Evolutionary conservation across 1,140 invertebrate species (phyloP).

Genomic region (Zaprionus kolodkinae): DNA sequence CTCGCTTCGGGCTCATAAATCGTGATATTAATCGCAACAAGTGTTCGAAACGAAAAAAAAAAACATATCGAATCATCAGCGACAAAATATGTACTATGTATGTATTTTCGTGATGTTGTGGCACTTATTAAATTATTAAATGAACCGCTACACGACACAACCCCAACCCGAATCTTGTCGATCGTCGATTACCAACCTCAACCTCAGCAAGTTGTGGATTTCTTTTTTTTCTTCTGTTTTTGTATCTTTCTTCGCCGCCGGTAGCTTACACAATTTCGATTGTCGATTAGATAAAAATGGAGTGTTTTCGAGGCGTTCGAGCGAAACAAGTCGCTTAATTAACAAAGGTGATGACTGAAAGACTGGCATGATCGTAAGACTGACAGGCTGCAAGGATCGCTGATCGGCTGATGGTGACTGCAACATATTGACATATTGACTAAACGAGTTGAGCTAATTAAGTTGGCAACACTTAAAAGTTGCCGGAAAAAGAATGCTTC

Average conservation of each 20-base stretch:
- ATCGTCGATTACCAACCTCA: not conserved
- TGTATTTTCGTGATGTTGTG: conserved; percentile 60
- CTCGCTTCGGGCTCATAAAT: conserved; percentile 60
- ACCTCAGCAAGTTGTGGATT: not conserved
- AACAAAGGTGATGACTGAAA: conserved; percentile 41
- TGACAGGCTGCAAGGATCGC: not conserved
- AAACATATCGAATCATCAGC: conserved; percentile 4
- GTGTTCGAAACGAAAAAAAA: conserved; percentile 26
- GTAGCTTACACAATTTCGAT: conserved; percentile 73
- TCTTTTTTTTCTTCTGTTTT: conserved; percentile 22
- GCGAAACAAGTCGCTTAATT: conserved; percentile 67
- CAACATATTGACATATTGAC: conserved; percentile 8
- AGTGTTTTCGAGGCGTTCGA: conserved; percentile 46
- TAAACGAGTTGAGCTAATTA: conserved; percentile 26
- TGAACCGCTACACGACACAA: conserved; percentile 55
- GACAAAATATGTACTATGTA: not conserved
- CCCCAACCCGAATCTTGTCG: not conserved
- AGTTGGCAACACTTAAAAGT: not conserved
- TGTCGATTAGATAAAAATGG: conserved; percentile 62
- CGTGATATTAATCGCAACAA: conserved; percentile 75
- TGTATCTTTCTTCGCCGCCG: conserved; percentile 27
- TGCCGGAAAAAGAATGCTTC: not conserved
- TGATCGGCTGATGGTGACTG: conserved; percentile 14
- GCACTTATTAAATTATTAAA: conserved; percentile 80
- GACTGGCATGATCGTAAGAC: not conserved